phyloP scores from a whole-genome alignment of 2,797 vertebrate species.

The Otolemur crassicaudatus region DNA sequence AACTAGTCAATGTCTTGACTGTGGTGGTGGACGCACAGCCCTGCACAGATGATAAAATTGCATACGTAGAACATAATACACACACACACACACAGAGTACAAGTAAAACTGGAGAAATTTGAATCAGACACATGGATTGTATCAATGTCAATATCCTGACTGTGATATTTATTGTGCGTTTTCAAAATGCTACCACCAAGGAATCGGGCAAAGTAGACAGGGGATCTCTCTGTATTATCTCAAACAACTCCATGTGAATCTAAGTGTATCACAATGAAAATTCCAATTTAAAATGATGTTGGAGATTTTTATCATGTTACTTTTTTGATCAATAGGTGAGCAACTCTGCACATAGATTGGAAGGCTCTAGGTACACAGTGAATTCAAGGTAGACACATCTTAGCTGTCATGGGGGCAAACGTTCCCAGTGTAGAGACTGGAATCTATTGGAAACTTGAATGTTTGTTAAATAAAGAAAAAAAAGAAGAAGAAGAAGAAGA shows the following conservation, averaged over 20 bases:
- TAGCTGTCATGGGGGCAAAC: background rate
- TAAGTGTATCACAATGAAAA: background rate
- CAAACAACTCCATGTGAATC: background rate
- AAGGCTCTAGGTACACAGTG: background rate
- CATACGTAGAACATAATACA: background rate
- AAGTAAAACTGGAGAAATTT: background rate
- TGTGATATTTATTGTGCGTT: background rate
- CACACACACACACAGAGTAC: background rate
- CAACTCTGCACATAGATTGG: background rate
- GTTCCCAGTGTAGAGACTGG: background rate
- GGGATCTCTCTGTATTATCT: background rate
- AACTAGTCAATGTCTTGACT: background rate
- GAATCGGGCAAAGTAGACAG: background rate
- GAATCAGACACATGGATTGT: background rate
- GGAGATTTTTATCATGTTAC: conserved; percentile 20
- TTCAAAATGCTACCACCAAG: background rate
- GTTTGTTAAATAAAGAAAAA: background rate
- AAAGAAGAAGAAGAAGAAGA: background rate
- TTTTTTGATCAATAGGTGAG: background rate
- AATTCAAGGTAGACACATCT: background rate
- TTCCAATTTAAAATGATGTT: conserved; percentile 8
- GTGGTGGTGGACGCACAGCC: background rate
- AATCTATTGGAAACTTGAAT: background rate
- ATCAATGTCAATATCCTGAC: background rate
- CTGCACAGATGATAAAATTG: background rate